phyloP scores from a whole-genome alignment of 2,797 vertebrate genomes.

The Peromyscus aztecus region DNA sequence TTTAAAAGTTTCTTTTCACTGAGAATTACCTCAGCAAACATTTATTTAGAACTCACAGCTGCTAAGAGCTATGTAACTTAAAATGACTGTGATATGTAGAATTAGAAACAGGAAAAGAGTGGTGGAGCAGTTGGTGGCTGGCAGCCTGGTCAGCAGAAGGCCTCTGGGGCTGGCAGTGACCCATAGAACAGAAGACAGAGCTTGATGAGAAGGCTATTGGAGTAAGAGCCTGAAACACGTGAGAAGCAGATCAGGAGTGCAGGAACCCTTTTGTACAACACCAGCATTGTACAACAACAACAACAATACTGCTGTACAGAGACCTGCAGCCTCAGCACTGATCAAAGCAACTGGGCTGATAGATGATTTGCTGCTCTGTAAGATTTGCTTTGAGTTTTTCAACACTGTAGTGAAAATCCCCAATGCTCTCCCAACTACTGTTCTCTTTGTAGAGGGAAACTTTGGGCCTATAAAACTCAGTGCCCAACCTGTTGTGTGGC shows the following conservation, averaged over 20 bases:
- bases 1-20: neutral
- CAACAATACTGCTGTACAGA: neutral
- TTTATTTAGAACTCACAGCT: conserved; percentile 9
- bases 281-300: too few relatives aligned
- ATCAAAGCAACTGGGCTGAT: conserved; percentile 75
- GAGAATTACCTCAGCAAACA: neutral
- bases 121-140: neutral
- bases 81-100: neutral
- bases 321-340: neutral
- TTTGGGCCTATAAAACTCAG: conserved; percentile 93
- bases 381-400: conserved; percentile 95
- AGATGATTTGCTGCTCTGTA: conserved; percentile 92
- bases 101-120: conserved; percentile 54
- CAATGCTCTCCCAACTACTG: conserved; percentile 97
- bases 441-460: conserved; percentile 96
- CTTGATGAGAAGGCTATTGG: neutral
- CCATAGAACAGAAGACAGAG: neutral
- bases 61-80: neutral
- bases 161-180: neutral
- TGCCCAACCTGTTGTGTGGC: conserved; percentile 94
- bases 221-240: neutral
- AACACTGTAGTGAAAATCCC: conserved; percentile 94
- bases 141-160: neutral
- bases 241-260: conserved; percentile 69
- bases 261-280: neutral